Conservation (phyloP, 2,113 vertebrate genomes). For the Oryzias melastigma region DNA sequence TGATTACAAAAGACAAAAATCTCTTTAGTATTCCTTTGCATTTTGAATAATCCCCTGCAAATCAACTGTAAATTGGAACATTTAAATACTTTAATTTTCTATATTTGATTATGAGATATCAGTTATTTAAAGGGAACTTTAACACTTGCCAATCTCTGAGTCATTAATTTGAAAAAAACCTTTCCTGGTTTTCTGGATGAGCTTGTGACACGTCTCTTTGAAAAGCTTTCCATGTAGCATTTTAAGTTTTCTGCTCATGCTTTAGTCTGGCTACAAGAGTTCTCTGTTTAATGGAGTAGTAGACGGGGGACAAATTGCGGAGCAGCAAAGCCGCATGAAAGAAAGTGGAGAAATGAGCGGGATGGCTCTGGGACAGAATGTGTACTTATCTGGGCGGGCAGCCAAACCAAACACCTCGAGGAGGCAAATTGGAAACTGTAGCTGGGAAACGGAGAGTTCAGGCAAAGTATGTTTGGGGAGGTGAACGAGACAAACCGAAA, state of each 20-base stretch:
- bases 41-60: conserved; percentile 33
- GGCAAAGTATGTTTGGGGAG: conserved; percentile 31
- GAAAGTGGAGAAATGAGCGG: conserved; percentile 58
- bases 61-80: background rate
- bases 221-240: conserved; percentile 58
- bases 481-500: conserved; percentile 36
- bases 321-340: conserved; percentile 48
- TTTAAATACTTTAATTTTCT: conserved; percentile 34
- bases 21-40: conserved; percentile 30
- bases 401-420: conserved; percentile 63
- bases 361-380: conserved; percentile 40
- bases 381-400: conserved; percentile 29
- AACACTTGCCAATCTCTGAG: background rate
- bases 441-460: conserved; percentile 34
- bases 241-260: conserved; percentile 43
- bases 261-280: conserved; percentile 37
- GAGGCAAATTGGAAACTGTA: conserved; percentile 36
- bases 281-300: conserved; percentile 46
- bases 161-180: background rate
- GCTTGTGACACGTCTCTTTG: conserved; percentile 47
- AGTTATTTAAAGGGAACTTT: conserved; percentile 8
- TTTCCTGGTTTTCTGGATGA: conserved; percentile 39
- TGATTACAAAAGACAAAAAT: conserved; percentile 20
- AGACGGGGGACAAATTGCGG: conserved; percentile 28
- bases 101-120: conserved; percentile 34